phyloP scores from a whole-genome alignment of 2,888 invertebrate genomes.

The Crepidodera aurea region DNA sequence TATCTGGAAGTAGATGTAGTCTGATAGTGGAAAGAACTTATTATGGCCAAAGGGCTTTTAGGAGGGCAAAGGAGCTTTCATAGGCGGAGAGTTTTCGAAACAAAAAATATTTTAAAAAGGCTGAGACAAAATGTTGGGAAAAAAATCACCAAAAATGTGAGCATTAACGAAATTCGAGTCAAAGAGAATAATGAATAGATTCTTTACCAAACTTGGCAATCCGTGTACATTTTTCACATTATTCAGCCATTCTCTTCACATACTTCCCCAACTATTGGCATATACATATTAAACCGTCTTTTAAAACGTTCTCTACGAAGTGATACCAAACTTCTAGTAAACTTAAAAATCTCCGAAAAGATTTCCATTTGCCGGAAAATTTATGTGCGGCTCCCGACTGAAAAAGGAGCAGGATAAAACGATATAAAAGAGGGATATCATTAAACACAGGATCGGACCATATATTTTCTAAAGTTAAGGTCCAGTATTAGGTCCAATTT shows the following conservation, averaged over 20 bases:
- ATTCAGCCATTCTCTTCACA: slow-evolving; percentile 1
- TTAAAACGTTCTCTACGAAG: slow-evolving; percentile 13
- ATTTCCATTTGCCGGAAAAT: slow-evolving; percentile 43
- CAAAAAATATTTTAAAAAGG: no score
- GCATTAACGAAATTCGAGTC: no score
- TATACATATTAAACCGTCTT: slow-evolving; percentile 6
- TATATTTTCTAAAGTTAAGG: no score
- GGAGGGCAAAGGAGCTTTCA: background rate
- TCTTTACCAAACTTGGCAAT: background rate
- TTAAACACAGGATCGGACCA: slow-evolving; percentile 30
- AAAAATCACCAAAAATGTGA: no score
- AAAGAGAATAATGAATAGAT: no score
- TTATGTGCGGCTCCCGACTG: slow-evolving; percentile 47
- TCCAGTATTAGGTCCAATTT: no score
- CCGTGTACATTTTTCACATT: background rate
- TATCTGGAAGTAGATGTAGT: slow-evolving; percentile 3
- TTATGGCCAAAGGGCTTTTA: background rate
- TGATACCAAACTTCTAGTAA: slow-evolving; percentile 34
- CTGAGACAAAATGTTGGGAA: no score
- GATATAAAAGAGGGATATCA: slow-evolving; percentile 51
- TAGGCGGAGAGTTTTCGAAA: background rate
- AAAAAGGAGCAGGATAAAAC: slow-evolving; percentile 48
- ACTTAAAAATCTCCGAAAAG: slow-evolving; percentile 41
- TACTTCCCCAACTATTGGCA: slow-evolving; percentile 14
- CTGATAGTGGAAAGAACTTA: slow-evolving; percentile 1